These are phyloP conservation scores for Pseudachorutes palmiensis DNA, from an alignment of 1,140 invertebrate genomes.

Conservation along the genomic window DNA sequence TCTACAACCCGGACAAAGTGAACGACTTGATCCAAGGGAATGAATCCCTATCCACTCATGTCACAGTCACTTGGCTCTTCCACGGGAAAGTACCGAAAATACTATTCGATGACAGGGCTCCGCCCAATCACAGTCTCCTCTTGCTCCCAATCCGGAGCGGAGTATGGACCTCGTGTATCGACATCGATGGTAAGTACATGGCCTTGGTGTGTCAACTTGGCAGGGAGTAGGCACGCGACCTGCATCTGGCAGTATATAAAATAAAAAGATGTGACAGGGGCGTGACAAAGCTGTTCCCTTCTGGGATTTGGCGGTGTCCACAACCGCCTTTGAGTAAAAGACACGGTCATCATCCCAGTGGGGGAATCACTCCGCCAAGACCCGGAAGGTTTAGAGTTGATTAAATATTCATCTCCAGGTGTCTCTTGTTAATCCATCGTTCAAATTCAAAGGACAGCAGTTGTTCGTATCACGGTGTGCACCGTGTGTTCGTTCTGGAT, in stretches of 20 bases:
- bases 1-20: constrained; percentile 28
- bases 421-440: too few species aligned
- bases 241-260: too few species aligned
- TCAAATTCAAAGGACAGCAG: too few species aligned
- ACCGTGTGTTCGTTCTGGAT: neutral
- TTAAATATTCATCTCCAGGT: neutral
- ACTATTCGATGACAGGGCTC: constrained; percentile 13
- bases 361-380: too few species aligned
- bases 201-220: neutral
- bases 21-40: constrained; percentile 19
- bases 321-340: too few species aligned
- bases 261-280: too few species aligned
- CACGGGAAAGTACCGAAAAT: constrained; percentile 25
- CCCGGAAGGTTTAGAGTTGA: neutral
- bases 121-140: constrained; percentile 13
- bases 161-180: constrained; percentile 38
- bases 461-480: too few species aligned
- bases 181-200: constrained; percentile 34
- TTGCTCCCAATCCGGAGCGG: constrained; percentile 33
- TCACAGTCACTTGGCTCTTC: constrained; percentile 32
- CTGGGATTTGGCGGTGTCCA: too few species aligned
- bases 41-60: neutral
- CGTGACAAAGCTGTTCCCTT: too few species aligned
- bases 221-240: neutral
- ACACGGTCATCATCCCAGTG: too few species aligned